phyloP scores from a whole-genome alignment of 2,797 vertebrate genomes.

The Odontamblyopus lacepedii region DNA sequence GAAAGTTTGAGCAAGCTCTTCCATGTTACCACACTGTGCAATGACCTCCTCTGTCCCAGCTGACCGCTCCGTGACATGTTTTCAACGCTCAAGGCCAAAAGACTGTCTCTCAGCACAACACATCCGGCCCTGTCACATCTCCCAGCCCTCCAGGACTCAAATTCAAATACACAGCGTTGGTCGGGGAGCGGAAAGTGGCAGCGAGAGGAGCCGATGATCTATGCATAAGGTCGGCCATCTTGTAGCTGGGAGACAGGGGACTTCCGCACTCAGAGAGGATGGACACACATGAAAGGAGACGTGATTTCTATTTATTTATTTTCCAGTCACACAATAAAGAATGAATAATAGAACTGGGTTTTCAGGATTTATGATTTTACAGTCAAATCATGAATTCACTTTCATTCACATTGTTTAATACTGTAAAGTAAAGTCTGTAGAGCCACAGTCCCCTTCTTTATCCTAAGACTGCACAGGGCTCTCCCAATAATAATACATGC shows the following conservation, averaged over 20 bases:
- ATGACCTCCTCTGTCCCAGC: conserved; percentile 49
- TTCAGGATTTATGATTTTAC: background rate
- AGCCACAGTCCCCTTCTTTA: too few relatives aligned
- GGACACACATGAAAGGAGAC: background rate
- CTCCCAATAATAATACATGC: too few relatives aligned
- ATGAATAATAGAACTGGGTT: background rate
- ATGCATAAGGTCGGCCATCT: conserved; percentile 41
- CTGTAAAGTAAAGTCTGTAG: too few relatives aligned
- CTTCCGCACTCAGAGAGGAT: conserved; percentile 14
- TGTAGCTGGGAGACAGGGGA: conserved; percentile 26
- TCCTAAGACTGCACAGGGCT: too few relatives aligned
- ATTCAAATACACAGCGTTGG: conserved; percentile 58
- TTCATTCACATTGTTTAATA: too few relatives aligned
- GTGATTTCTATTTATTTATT: background rate
- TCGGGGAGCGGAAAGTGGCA: conserved; percentile 51
- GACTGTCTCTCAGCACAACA: conserved; percentile 19
- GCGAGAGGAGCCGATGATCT: conserved; percentile 40
- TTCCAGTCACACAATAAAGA: background rate
- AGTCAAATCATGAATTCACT: too few relatives aligned
- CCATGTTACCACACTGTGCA: conserved; percentile 50
- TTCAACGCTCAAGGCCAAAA: conserved; percentile 35
- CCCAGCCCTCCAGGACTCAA: conserved; percentile 31
- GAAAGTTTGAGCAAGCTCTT: conserved; percentile 45
- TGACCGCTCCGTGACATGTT: conserved; percentile 51
- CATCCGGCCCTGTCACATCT: conserved; percentile 50